Evolutionary conservation across 2,113 vertebrate genomes (phyloP).

Genomic region (Ptychochromis oligacanthus): DNA sequence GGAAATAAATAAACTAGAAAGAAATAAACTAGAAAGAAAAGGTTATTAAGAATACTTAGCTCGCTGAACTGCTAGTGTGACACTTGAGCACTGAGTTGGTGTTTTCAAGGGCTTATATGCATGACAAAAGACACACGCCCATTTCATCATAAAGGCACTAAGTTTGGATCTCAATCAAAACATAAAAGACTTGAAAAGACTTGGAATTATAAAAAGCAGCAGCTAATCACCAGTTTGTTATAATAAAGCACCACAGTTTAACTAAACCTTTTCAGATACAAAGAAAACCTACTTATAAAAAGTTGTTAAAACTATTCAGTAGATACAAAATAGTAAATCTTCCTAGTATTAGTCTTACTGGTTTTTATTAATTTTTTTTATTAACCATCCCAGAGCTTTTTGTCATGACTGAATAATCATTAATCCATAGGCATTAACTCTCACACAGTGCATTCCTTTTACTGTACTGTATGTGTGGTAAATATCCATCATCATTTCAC

Average conservation of each 20-base stretch:
- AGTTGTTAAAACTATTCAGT: not conserved
- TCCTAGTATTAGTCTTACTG: too few species aligned
- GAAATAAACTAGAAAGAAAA: constrained; percentile 12
- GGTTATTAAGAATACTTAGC: constrained; percentile 21
- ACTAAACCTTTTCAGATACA: not conserved
- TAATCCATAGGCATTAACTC: constrained; percentile 29
- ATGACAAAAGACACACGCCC: constrained; percentile 12
- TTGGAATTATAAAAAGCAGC: not conserved
- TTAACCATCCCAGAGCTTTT: not conserved
- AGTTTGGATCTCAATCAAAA: constrained; percentile 10
- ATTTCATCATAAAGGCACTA: not conserved
- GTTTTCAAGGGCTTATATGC: constrained; percentile 32
- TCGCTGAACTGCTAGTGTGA: constrained; percentile 12
- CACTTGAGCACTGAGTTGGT: constrained; percentile 4
- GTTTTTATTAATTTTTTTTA: too few species aligned
- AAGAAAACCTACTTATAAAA: not conserved
- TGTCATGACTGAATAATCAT: constrained; percentile 16
- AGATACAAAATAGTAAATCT: not conserved
- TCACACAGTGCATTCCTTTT: constrained; percentile 10
- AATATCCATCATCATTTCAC: constrained; percentile 73
- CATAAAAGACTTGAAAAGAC: not conserved
- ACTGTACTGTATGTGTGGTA: constrained; percentile 55
- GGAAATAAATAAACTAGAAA: not conserved
- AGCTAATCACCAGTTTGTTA: not conserved
- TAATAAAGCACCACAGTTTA: not conserved